Evolutionary conservation across 2,797 vertebrate species (phyloP).

Genomic region (Anguilla pacifica): DNA sequence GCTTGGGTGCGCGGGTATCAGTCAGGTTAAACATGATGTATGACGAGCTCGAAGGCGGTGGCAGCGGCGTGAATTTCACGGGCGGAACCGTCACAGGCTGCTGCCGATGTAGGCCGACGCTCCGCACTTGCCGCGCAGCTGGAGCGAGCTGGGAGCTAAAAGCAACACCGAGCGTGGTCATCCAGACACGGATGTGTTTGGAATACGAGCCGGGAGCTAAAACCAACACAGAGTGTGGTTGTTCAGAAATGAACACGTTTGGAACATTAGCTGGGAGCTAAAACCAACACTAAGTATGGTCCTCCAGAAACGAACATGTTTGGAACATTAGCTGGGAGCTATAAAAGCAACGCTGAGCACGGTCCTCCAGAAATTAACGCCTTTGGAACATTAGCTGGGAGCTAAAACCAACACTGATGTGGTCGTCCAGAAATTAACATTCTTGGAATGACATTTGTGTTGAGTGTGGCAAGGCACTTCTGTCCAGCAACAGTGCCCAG

Average conservation of each 20-base stretch:
- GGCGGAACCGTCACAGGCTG: not conserved
- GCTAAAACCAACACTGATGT: too few relatives aligned
- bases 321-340: not conserved
- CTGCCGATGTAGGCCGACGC: not conserved
- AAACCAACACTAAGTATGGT: too few relatives aligned
- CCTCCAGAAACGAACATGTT: too few relatives aligned
- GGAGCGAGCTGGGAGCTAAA: not conserved
- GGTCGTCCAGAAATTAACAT: too few relatives aligned
- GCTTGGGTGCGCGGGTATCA: slow-evolving; percentile 52
- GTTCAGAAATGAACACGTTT: too few relatives aligned
- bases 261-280: too few relatives aligned
- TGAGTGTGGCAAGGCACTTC: not conserved
- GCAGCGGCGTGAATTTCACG: not conserved
- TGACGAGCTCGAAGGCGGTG: not conserved
- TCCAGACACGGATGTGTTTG: too few relatives aligned
- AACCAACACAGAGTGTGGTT: too few relatives aligned
- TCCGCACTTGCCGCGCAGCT: not conserved
- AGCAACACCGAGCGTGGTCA: not conserved
- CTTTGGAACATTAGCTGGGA: not conserved
- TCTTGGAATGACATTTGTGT: not conserved
- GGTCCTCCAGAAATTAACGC: too few relatives aligned
- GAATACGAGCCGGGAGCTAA: too few relatives aligned
- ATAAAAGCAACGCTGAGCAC: too few relatives aligned
- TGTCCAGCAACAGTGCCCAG: slow-evolving; percentile 30
- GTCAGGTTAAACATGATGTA: slow-evolving; percentile 50